Evolutionary conservation across 2,797 vertebrate species (phyloP), one percentile per base, ranked within the genome.

Genomic region (Artibeus lituratus): DNA sequence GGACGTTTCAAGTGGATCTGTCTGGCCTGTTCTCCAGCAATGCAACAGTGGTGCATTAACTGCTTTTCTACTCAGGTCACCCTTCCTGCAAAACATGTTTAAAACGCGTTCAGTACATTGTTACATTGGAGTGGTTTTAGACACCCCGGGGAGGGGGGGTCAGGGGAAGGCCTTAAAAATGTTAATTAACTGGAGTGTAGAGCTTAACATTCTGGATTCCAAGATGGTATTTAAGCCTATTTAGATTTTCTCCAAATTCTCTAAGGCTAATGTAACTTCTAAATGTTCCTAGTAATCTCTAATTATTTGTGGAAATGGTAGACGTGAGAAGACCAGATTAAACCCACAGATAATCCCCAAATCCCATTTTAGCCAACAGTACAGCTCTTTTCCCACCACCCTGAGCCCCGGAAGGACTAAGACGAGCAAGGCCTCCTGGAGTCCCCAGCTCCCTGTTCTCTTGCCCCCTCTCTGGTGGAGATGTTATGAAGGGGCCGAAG

Each of bases 201-300:
- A 65, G 69, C 90, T 97, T 97, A 95, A 89, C 74, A 87, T 92
- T 95, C 95, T 97, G 88, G 85, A 89, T 81, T 90, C 78, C 70
- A 44, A 94, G 57, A 94, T 95, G 70, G 70, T 87, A 91, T 94
- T 94, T 97, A 97, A 97, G 92, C 96, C 95, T 96, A 88, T 85
- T 97, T 94, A 92, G 78, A 93, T 97, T 95, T 96, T 94, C 86
- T 95, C 83, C 84, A 88, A 95, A 96, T 96, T 96, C 96, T 95
- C 94, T 77, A 92, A 96, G 83, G 83, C 89, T 89, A 95, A 94
- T 73, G 78, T 92, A 96, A 81, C 94, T 93, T 94, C 83, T 97
- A 94, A 95, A 87, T 91, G 65, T 96, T 90, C 90, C 95, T 89
- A 51, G 37, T 94, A 94, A 92, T 85, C 95, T 96, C 94, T 96